Evolutionary conservation across 2,113 vertebrate genomes (phyloP).

Genomic region (Odontophorus gujanensis): DNA sequence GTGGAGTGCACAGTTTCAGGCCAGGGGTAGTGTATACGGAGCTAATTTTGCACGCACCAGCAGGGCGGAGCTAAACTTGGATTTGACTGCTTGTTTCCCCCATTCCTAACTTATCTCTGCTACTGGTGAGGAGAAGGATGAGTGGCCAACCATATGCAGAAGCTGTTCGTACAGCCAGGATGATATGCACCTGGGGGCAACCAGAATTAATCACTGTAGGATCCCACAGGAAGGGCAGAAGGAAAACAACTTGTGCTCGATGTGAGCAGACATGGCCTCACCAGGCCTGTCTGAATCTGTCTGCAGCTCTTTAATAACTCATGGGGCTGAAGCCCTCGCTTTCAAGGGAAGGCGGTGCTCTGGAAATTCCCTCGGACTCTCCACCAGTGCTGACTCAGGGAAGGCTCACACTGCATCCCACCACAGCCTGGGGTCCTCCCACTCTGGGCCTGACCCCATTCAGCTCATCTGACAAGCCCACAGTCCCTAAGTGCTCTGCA

Average conservation of each 20-base stretch:
- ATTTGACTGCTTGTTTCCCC: not conserved
- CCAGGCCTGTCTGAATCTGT: conserved; percentile 63
- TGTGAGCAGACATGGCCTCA: not conserved
- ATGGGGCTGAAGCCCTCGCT: not conserved
- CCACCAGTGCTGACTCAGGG: conserved; percentile 50
- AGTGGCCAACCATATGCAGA: not conserved
- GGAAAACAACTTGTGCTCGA: not conserved
- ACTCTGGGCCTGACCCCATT: conserved; percentile 28
- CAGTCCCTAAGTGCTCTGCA: not conserved
- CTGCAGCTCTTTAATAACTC: conserved; percentile 11
- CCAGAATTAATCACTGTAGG: not conserved
- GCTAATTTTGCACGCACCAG: not conserved
- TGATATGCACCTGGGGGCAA: not conserved
- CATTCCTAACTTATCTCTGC: not conserved
- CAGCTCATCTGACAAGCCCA: conserved; percentile 37
- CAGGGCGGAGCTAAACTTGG: not conserved
- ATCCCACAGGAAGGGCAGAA: conserved; percentile 10
- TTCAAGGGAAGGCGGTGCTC: not conserved
- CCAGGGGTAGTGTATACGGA: not conserved
- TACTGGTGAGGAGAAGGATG: not conserved
- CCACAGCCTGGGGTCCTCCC: conserved; percentile 24
- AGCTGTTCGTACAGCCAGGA: not conserved
- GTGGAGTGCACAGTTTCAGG: not conserved
- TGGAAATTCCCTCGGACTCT: conserved; percentile 60
- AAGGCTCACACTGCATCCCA: conserved; percentile 36